phyloP scores from a whole-genome alignment of 1,140 invertebrate genomes.

The Ostrea edulis region DNA sequence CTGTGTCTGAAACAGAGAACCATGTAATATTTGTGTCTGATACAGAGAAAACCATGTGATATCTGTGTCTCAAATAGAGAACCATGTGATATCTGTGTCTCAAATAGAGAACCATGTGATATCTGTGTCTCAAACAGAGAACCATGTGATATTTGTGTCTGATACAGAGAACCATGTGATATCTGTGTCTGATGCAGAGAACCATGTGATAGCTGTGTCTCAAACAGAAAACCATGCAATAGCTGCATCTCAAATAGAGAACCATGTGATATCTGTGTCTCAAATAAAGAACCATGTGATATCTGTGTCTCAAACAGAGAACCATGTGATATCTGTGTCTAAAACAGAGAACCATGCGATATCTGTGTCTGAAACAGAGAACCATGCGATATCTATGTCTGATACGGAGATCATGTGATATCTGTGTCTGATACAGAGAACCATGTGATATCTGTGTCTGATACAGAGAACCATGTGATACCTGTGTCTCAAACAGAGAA shows the following conservation, averaged over 20 bases:
- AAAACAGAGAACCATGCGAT: too few species aligned
- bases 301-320: slow-evolving; percentile 52
- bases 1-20: slow-evolving; percentile 49
- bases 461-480: neutral
- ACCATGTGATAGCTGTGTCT: neutral
- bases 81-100: neutral
- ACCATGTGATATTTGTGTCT: neutral
- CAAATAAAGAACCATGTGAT: too few species aligned
- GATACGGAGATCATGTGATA: too few species aligned
- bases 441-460: slow-evolving; percentile 38
- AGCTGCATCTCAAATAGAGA: slow-evolving; percentile 53
- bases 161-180: too few species aligned
- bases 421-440: slow-evolving; percentile 50
- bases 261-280: neutral
- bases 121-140: slow-evolving; percentile 52
- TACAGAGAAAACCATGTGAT: too few species aligned
- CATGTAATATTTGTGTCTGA: neutral
- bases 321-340: neutral
- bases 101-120: too few species aligned
- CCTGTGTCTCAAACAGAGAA: too few species aligned
- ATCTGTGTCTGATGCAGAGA: slow-evolving; percentile 51
- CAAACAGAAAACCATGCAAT: too few species aligned
- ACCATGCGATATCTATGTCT: neutral
- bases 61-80: slow-evolving; percentile 53
- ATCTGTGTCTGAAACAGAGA: slow-evolving; percentile 52